phyloP scores from a whole-genome alignment of 2,888 invertebrate species.

The Nomada fucata region DNA sequence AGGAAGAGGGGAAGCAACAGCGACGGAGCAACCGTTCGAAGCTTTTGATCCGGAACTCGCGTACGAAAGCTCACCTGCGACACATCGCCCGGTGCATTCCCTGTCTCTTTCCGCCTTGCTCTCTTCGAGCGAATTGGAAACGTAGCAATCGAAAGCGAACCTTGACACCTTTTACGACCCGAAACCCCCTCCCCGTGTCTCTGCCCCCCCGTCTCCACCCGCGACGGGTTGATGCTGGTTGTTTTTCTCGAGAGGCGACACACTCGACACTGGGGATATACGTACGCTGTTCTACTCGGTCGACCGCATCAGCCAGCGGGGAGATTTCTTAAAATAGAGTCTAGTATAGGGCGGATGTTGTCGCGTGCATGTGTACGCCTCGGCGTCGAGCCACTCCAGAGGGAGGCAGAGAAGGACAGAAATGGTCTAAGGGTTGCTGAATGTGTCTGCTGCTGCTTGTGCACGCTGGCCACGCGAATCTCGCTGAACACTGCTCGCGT shows the following conservation, averaged over 20 bases:
- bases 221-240: slow-evolving; percentile 55
- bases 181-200: not conserved
- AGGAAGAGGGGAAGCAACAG: not conserved
- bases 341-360: slow-evolving; percentile 71
- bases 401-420: not conserved
- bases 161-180: slow-evolving; percentile 77
- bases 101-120: slow-evolving; percentile 15
- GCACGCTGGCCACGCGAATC: slow-evolving; percentile 21
- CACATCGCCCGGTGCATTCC: not conserved
- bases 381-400: slow-evolving; percentile 27
- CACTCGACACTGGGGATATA: slow-evolving; percentile 62
- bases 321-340: slow-evolving; percentile 80
- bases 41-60: slow-evolving; percentile 42
- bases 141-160: slow-evolving; percentile 79
- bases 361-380: slow-evolving; percentile 50
- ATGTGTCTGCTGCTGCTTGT: slow-evolving; percentile 7
- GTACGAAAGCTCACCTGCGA: slow-evolving; percentile 43
- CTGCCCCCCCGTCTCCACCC: slow-evolving; percentile 11
- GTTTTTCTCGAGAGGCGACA: slow-evolving; percentile 73
- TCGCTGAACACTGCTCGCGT: slow-evolving; percentile 8
- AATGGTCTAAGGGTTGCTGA: not conserved
- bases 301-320: slow-evolving; percentile 74
- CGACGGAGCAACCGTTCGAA: slow-evolving; percentile 5
- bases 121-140: slow-evolving; percentile 70
- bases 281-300: slow-evolving; percentile 66